Conservation (phyloP, 2,797 vertebrate species). For the Staurois parvus region DNA sequence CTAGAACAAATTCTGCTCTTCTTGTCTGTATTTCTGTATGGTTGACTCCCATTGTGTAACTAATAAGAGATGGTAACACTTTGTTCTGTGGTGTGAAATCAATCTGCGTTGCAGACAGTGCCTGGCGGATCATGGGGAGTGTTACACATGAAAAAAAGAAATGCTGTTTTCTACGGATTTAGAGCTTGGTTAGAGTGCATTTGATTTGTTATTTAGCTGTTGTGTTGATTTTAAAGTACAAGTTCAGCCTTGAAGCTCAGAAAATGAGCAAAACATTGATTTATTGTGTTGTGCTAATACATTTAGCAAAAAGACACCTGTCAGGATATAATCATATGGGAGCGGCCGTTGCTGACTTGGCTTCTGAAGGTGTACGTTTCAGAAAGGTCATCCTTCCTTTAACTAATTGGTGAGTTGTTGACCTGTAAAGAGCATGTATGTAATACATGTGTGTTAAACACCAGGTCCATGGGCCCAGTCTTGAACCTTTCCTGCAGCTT, state of each 20-base stretch:
- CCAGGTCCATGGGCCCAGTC: too few relatives aligned
- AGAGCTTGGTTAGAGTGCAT: neutral
- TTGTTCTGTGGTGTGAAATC: constrained; percentile 6
- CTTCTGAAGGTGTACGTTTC: too few relatives aligned
- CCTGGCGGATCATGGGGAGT: neutral
- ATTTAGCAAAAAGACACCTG: too few relatives aligned
- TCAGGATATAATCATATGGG: too few relatives aligned
- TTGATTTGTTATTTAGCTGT: neutral
- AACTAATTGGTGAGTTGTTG: too few relatives aligned
- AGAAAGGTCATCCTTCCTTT: too few relatives aligned
- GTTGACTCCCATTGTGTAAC: constrained; percentile 12
- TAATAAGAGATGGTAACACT: constrained; percentile 2
- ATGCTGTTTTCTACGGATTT: neutral
- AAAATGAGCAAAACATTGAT: neutral
- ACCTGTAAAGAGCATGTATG: too few relatives aligned
- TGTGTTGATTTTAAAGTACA: neutral
- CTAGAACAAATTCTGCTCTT: neutral
- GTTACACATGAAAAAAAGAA: neutral
- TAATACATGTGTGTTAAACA: too few relatives aligned
- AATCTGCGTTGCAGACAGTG: neutral
- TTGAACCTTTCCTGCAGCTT: too few relatives aligned
- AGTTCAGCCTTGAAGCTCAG: neutral
- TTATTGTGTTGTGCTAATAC: too few relatives aligned
- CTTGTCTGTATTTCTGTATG: neutral
- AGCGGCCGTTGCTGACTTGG: too few relatives aligned